These are phyloP conservation scores for Conger conger DNA, from an alignment of 2,113 vertebrate species.

Conservation along the genomic window DNA sequence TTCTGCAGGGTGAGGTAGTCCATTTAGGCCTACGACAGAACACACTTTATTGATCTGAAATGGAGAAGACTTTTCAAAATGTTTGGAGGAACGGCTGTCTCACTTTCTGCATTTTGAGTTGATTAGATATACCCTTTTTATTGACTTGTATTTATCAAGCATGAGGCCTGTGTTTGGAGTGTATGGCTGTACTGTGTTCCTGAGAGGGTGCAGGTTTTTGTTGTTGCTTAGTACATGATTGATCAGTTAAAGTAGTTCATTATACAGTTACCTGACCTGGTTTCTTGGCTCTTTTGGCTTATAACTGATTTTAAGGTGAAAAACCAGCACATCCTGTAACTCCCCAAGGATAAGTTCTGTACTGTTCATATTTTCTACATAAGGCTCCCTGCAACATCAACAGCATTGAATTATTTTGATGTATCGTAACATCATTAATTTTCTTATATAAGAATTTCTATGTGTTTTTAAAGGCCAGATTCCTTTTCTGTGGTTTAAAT, in stretches of 20 bases:
- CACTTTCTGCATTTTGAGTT: not conserved
- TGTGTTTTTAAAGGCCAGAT: not conserved
- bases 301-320: not conserved
- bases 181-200: not conserved
- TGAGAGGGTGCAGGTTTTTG: not conserved
- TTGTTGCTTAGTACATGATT: not conserved
- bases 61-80: not conserved
- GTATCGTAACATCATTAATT: too few relatives aligned
- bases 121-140: not conserved
- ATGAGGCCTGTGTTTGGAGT: not conserved
- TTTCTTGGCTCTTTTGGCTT: not conserved
- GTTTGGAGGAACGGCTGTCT: not conserved
- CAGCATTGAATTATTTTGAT: too few relatives aligned
- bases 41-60: constrained; percentile 14
- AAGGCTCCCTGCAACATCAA: too few relatives aligned
- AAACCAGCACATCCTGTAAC: not conserved
- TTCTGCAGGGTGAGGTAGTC: not conserved
- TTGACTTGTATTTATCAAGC: not conserved
- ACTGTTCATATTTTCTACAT: too few relatives aligned
- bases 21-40: not conserved
- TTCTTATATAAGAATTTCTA: not conserved
- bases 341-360: too few relatives aligned
- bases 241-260: not conserved
- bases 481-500: not conserved
- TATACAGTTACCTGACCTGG: not conserved